Evolutionary conservation across 2,888 invertebrate genomes (phyloP).

Genomic region (Latrodectus elegans): DNA sequence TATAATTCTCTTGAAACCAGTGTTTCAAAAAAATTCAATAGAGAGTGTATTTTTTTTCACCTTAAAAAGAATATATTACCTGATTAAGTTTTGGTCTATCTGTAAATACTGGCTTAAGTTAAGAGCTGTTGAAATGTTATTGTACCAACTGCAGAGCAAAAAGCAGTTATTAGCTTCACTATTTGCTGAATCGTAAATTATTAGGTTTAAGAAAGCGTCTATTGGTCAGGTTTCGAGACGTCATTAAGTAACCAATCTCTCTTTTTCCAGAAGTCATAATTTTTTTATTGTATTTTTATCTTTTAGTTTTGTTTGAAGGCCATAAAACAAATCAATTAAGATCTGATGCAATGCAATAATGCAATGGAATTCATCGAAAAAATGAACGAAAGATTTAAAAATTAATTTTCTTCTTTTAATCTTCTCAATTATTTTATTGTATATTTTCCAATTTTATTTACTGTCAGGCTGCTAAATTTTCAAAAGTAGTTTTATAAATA

Average conservation of each 20-base stretch:
- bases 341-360: too few relatives aligned
- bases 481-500: too few relatives aligned
- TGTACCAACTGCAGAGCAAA: conserved; percentile 6
- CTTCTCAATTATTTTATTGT: too few relatives aligned
- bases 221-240: conserved; percentile 1
- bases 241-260: conserved; percentile 9
- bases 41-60: background rate
- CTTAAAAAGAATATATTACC: background rate
- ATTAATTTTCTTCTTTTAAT: too few relatives aligned
- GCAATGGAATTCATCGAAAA: too few relatives aligned
- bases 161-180: conserved; percentile 49
- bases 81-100: conserved; percentile 51
- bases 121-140: conserved; percentile 36
- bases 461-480: too few relatives aligned
- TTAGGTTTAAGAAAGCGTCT: conserved; percentile 45
- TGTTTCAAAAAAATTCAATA: background rate
- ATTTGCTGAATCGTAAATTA: conserved; percentile 62
- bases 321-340: conserved; percentile 54
- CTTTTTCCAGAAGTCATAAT: background rate
- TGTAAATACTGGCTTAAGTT: conserved; percentile 50
- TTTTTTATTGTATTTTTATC: background rate
- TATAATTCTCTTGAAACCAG: background rate
- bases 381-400: too few relatives aligned
- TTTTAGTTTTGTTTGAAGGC: background rate
- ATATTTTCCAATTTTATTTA: too few relatives aligned